Percentiles rank a stretch among this genome's conserved stretches.
These are phyloP conservation scores for Liasis olivaceus DNA, from an alignment of 2,797 vertebrate genomes.

Conservation along the genomic window DNA sequence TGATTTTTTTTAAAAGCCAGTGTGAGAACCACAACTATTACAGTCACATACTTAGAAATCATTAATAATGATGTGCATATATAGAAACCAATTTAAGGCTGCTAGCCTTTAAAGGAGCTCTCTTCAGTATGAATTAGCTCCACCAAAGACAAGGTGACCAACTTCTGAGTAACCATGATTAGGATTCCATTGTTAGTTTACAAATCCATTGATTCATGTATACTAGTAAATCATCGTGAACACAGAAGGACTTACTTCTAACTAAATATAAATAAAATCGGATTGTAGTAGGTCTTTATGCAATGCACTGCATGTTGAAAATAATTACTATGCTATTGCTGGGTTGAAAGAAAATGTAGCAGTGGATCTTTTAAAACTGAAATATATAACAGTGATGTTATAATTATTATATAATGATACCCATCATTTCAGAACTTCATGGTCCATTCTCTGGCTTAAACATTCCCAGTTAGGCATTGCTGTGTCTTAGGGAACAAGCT, in stretches of 20 bases:
- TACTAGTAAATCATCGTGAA: neutral
- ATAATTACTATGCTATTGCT: neutral
- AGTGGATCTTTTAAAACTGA: constrained; percentile 9
- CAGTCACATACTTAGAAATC: constrained; percentile 47
- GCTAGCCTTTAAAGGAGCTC: constrained; percentile 11
- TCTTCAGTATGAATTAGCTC: constrained; percentile 33
- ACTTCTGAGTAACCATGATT: neutral
- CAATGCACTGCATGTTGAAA: neutral
- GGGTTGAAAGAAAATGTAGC: constrained; percentile 37
- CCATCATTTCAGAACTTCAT: neutral
- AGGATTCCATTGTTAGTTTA: neutral
- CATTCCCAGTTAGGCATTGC: neutral
- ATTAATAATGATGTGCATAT: constrained; percentile 13
- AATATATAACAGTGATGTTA: neutral
- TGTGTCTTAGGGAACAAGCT: neutral
- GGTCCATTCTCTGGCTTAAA: neutral
- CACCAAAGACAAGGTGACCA: neutral
- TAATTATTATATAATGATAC: neutral
- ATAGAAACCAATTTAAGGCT: constrained; percentile 30
- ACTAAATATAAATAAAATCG: neutral
- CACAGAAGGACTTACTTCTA: neutral
- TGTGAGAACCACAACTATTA: constrained; percentile 50
- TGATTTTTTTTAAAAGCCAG: constrained; percentile 39
- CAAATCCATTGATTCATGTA: neutral
- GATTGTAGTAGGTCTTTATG: neutral